Base-by-base conservation (phyloP, 1,140 invertebrate species). In the Scylla paramamosain region DNA sequence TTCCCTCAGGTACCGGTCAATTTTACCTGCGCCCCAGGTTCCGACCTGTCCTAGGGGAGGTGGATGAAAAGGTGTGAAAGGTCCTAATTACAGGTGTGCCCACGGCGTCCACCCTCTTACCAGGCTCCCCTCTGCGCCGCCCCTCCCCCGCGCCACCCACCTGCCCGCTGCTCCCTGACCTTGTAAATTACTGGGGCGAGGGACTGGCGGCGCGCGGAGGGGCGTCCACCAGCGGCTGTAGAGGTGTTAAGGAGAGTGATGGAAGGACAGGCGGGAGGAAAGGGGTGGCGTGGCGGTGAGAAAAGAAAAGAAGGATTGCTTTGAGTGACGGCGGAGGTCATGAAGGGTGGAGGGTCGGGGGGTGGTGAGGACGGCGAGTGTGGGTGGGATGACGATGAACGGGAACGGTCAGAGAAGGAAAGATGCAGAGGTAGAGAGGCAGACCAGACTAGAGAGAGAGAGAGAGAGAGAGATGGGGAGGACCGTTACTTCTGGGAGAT, bases 51-150 rank as follows among this genome's bases (percentile, higher is more conserved):
- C 84, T 29, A 32, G 84, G 6, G 31, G 84, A 32, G 84, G 39
- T 46, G 39, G 29, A 46, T 46, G 39, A 45, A 89, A 45, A 89
- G 87, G 87, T 89, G 87, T 89, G 45, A 89, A 89, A 46, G 87
- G 45, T 89, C 39, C 39, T 89, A 89, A 89, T 89, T 89, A 89
- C 87, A 39, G 87, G 87, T 39, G 20, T 89, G 32, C 91, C 67
- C 77, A 7, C 32, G 14, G 31, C 20, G 4, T 46, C 91, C 32
- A 16, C 67, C 59, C 29, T 82, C 91, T 31, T 82, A 32, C 91
- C 67, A 25, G 16, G 29, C 20, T 31, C 77, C 67, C 45, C 31
- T 16, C 39, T 32, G 29, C 77, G 29, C 31, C 10, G n/a, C 91
- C 91, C 91, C 59, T 29, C 46, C 31, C 90, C 90, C 29, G 52